A percentile compares a stretch with the other conserved stretches of the same genome.
phyloP scores from a whole-genome alignment of 2,797 vertebrate species.

The Macropus fuliginosus region DNA sequence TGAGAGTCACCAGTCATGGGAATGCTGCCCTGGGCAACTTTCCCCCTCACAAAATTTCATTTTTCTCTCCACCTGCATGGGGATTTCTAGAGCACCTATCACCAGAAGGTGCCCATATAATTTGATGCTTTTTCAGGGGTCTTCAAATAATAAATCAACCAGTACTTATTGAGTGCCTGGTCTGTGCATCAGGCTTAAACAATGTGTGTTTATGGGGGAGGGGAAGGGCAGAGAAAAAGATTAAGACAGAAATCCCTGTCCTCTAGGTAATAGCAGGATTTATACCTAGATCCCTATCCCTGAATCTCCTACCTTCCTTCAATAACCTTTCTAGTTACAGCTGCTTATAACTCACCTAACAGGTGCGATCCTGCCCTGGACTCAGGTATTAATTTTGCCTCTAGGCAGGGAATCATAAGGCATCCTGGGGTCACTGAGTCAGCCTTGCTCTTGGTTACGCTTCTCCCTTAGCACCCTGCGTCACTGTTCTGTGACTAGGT shows the following conservation, averaged over 20 bases:
- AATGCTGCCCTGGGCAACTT: neutral
- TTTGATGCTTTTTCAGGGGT: neutral
- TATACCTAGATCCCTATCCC: neutral
- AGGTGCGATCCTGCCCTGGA: neutral
- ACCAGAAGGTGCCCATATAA: neutral
- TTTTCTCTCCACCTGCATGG: conserved; percentile 46
- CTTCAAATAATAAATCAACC: conserved; percentile 44
- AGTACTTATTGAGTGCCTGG: conserved; percentile 14
- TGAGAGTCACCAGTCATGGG: neutral
- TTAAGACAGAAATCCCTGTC: neutral
- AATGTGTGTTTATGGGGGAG: neutral
- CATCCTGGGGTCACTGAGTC: neutral
- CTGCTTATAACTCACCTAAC: conserved; percentile 23
- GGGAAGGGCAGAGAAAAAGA: neutral
- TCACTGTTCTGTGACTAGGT: neutral
- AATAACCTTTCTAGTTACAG: conserved; percentile 25
- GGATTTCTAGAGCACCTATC: conserved; percentile 1
- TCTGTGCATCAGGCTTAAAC: conserved; percentile 16
- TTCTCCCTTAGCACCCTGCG: neutral
- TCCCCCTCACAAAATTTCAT: conserved; percentile 20
- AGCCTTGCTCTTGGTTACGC: neutral
- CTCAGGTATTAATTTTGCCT: neutral
- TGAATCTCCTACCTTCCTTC: neutral
- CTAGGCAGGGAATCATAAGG: neutral
- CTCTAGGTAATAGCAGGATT: conserved; percentile 7